Percentiles rank a stretch among this genome's conserved stretches.
phyloP scores from a whole-genome alignment of 2,113 vertebrate genomes.

The Scolopax mira region DNA sequence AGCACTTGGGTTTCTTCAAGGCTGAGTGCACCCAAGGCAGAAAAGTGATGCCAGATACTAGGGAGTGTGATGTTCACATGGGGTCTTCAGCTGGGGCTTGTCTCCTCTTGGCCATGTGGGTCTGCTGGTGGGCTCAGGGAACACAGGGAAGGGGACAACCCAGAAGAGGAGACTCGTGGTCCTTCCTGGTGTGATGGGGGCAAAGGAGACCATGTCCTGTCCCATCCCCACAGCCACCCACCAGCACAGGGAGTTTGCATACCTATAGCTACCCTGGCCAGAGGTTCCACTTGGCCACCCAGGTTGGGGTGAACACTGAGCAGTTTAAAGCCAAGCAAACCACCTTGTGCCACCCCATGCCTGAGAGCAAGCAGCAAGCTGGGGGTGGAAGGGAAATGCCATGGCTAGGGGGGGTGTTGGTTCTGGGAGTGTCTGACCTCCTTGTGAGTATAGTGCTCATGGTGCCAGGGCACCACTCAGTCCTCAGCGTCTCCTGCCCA shows the following conservation, averaged over 20 bases:
- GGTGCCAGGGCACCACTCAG: fast-evolving
- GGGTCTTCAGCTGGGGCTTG: neutral
- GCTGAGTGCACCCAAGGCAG: neutral
- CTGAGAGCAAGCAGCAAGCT: neutral
- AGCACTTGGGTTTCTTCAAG: neutral
- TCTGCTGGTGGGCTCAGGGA: neutral
- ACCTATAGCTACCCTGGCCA: neutral
- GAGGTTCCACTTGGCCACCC: neutral
- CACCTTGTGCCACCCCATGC: neutral
- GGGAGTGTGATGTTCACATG: fast-evolving
- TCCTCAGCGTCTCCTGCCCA: neutral
- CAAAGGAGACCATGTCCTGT: neutral
- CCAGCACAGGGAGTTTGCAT: neutral
- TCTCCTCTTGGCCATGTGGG: fast-evolving
- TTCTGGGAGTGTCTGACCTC: neutral
- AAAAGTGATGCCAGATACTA: too few relatives aligned
- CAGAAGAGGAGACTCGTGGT: neutral
- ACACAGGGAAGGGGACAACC: neutral
- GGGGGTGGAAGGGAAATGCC: neutral
- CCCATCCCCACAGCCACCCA: neutral
- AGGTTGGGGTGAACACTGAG: too few relatives aligned
- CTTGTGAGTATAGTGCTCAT: fast-evolving
- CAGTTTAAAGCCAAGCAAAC: neutral
- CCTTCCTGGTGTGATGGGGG: neutral
- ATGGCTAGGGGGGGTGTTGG: fast-evolving